A percentile compares a stretch with the other conserved stretches of the same genome.
Evolutionary conservation across 2,113 vertebrate genomes (phyloP).

Genomic region (Prunella himalayana): DNA sequence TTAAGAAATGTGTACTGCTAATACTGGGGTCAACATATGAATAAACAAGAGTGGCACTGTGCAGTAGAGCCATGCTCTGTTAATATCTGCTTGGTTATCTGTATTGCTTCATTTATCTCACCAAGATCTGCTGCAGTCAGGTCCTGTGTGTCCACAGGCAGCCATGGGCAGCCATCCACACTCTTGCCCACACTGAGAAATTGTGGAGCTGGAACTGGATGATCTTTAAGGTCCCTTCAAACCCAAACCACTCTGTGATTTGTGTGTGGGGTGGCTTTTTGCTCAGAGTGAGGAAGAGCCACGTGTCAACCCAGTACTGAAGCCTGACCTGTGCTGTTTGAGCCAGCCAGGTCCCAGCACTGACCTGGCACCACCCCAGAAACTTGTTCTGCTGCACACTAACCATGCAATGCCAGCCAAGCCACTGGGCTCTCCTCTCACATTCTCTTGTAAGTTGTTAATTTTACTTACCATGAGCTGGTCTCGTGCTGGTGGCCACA

Average conservation of each 20-base stretch:
- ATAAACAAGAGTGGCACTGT: background rate
- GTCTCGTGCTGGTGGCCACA: background rate
- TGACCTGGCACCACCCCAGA: background rate
- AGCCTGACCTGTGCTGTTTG: rapidly evolving
- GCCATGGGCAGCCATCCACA: background rate
- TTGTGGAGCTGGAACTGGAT: background rate
- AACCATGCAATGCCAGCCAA: background rate
- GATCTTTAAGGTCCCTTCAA: background rate
- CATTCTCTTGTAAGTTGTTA: background rate
- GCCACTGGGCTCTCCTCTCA: background rate
- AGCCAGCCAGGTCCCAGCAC: background rate
- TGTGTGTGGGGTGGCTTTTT: background rate
- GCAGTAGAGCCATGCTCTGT: background rate
- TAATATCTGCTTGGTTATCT: background rate
- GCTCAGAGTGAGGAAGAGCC: background rate
- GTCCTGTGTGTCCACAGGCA: background rate
- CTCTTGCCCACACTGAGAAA: rapidly evolving
- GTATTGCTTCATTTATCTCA: background rate
- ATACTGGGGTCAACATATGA: constrained; percentile 30
- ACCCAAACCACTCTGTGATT: background rate
- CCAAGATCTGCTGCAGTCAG: background rate
- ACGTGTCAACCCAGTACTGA: background rate
- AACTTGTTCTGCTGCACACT: background rate
- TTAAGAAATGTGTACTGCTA: constrained; percentile 46
- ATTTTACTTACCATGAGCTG: background rate